Base-by-base conservation (phyloP, 2,888 invertebrate genomes). In the Adelphocoris suturalis region DNA sequence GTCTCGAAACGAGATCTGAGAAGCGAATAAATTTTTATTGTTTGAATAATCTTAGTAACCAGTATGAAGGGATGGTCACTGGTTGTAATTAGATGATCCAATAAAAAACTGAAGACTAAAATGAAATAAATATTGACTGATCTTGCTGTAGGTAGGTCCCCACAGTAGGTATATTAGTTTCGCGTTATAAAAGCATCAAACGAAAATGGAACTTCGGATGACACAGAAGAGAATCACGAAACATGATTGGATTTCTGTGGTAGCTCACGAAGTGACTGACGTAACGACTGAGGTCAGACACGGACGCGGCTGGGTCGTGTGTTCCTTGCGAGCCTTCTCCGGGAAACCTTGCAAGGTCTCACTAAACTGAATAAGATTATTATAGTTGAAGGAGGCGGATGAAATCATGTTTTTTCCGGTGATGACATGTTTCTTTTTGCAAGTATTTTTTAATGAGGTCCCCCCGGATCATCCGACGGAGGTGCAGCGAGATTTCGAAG, bases 201-300 rank as follows among this genome's bases (percentile, higher is more conserved):
- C 37, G 37, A 37, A 37, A 37, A 37, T 7, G 7, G 37, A 37
- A 37, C 37, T 4, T 37, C 37, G 37, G 37, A 37, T 37, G 52
- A 52, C 16, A 52, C 52, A 16, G 16, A 16, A 52, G 11, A 52
- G 16, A 16, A 52, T 52, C 52, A 52, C 13, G 52, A 52, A 12
- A 16, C 14, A 7, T 61, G 61, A 61, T 61, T 16, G 61, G 61
- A 61, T 61, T 61, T 19, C n/a, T 19, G n/a, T 61, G 61, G 61
- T 61, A 61, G 61, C 61, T 61, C 61, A 61, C 61, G 61, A 52
- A 14, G 12, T 52, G 52, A 61, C n/a, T 61, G 61, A 61, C 61
- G 61, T 61, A 61, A 61, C 61, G 61, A n/a, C 61, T 61, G 61
- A 61, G 19, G 61, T 61, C 61, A 61, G 61, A 61, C 61, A 61